Evolutionary conservation across 1,140 invertebrate genomes (phyloP).

Genomic region (Drosophila obscura): DNA sequence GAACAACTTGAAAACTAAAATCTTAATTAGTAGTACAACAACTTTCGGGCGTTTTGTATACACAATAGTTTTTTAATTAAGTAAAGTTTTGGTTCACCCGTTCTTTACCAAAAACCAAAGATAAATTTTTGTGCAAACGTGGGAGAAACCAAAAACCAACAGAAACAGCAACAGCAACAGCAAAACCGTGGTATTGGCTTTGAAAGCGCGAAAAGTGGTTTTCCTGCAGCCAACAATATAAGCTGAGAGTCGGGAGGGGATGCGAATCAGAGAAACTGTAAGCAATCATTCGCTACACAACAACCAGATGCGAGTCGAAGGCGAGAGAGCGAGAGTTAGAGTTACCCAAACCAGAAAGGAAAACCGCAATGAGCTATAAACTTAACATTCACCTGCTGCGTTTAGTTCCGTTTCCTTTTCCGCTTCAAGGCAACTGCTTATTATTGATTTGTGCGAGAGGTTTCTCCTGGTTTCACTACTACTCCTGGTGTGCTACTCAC

Average conservation of each 20-base stretch:
- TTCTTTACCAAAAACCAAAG: conserved; percentile 20
- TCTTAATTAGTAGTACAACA: conserved; percentile 26
- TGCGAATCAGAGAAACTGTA: conserved; percentile 28
- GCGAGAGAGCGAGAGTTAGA: background rate
- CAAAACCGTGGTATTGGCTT: no score
- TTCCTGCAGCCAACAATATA: conserved; percentile 9
- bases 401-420: conserved; percentile 54
- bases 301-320: conserved; percentile 1
- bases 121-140: conserved; percentile 58
- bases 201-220: conserved; percentile 27
- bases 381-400: conserved; percentile 52
- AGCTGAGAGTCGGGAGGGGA: background rate
- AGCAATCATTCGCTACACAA: conserved; percentile 30
- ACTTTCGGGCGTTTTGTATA: conserved; percentile 1
- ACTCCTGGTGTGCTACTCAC: conserved; percentile 4
- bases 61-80: conserved; percentile 27
- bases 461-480: background rate
- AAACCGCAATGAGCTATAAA: conserved; percentile 15
- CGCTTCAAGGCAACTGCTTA: conserved; percentile 29
- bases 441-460: conserved; percentile 48
- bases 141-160: conserved; percentile 34
- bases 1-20: conserved; percentile 2
- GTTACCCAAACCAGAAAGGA: conserved; percentile 2
- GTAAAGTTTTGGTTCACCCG: conserved; percentile 19
- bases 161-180: no score